phyloP scores from a whole-genome alignment of 2,888 invertebrate genomes.

The Leptura quadrifasciata region DNA sequence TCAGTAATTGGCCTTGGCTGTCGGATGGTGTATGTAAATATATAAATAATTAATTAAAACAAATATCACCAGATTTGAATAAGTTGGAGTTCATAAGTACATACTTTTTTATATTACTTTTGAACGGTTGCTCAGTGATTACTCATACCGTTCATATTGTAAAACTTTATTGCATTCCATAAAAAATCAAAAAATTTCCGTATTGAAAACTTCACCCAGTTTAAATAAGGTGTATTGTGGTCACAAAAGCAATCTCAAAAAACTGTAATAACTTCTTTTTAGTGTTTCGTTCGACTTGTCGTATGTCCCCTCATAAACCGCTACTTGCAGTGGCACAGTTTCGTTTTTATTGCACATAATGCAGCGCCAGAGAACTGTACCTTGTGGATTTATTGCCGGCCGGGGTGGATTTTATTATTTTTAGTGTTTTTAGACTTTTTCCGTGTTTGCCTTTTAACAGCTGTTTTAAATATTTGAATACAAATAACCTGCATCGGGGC shows the following conservation, averaged over 20 bases:
- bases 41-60: too few species aligned
- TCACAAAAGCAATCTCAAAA: constrained; percentile 14
- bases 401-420: constrained; percentile 48
- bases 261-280: constrained; percentile 13
- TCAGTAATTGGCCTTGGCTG: too few species aligned
- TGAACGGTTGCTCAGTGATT: too few species aligned
- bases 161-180: constrained; percentile 19
- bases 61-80: too few species aligned
- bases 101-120: too few species aligned
- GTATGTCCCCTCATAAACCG: constrained; percentile 1
- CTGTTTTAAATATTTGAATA: constrained; percentile 60
- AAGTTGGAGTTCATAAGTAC: too few species aligned
- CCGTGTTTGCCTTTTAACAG: constrained; percentile 57
- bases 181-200: constrained; percentile 32
- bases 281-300: not conserved
- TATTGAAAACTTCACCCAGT: constrained; percentile 14
- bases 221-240: constrained; percentile 29
- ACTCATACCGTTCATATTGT: not conserved
- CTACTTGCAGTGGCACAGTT: constrained; percentile 19
- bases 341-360: constrained; percentile 38
- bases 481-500: constrained; percentile 55
- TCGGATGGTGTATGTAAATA: too few species aligned
- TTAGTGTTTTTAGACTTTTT: constrained; percentile 50
- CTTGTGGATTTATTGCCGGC: constrained; percentile 41
- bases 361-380: not conserved